Evolutionary conservation across 2,113 vertebrate species (phyloP).

Genomic region (Stegostoma tigrinum): DNA sequence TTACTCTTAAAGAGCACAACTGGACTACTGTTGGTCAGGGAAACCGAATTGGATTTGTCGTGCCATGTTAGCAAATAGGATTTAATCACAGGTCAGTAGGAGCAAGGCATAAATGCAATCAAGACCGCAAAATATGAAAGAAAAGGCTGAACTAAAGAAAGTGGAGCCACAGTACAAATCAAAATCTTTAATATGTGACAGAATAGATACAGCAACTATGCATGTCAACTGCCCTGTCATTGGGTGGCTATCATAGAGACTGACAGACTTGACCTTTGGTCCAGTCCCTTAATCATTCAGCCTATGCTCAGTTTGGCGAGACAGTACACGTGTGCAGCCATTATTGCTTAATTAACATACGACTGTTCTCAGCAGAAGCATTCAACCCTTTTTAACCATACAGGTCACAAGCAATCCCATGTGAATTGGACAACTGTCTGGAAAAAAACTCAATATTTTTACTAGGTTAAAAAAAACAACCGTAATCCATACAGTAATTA

Average conservation of each 20-base stretch:
- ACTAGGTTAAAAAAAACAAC: neutral
- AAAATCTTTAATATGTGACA: neutral
- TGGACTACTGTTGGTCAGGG: too few relatives aligned
- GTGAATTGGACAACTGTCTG: slow-evolving; percentile 27
- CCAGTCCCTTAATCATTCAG: slow-evolving; percentile 26
- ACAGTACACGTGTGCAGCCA: slow-evolving; percentile 24
- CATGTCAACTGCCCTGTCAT: slow-evolving; percentile 1
- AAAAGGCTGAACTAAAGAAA: neutral
- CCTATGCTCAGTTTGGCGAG: slow-evolving; percentile 25
- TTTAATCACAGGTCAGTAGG: neutral
- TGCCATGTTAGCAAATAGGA: neutral
- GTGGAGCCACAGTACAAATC: neutral
- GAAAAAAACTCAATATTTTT: slow-evolving; percentile 10
- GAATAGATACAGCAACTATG: neutral
- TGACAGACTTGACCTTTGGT: slow-evolving; percentile 36
- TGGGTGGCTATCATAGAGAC: neutral
- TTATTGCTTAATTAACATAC: slow-evolving; percentile 36
- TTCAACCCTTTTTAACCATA: slow-evolving; percentile 25
- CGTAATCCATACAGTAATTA: slow-evolving; percentile 26
- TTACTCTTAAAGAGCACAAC: neutral
- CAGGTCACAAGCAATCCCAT: slow-evolving; percentile 14
- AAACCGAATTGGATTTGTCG: too few relatives aligned
- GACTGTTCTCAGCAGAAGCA: slow-evolving; percentile 28
- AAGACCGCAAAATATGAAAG: neutral
- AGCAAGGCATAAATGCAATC: neutral